Evolutionary conservation across 2,888 invertebrate species (phyloP).

Genomic region (Aplocera efformata): DNA sequence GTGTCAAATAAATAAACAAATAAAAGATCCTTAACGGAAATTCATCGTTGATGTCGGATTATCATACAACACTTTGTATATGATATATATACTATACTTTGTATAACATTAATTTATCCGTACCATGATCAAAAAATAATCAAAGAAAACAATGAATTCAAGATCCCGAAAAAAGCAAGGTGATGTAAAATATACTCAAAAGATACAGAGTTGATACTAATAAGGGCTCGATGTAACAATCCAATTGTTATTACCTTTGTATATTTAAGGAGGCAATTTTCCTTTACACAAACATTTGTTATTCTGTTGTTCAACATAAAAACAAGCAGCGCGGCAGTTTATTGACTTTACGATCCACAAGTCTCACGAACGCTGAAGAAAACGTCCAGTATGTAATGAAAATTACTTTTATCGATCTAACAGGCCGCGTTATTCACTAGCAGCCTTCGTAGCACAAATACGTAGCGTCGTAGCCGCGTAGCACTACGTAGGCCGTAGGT

Average conservation of each 20-base stretch:
- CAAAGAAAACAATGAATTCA: too few relatives aligned
- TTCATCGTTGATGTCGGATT: too few relatives aligned
- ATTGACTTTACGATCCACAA: conserved; percentile 25
- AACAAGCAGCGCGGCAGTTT: conserved; percentile 23
- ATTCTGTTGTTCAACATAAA: conserved; percentile 24
- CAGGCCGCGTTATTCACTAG: conserved; percentile 18
- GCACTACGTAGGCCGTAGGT: conserved; percentile 20
- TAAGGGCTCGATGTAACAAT: conserved; percentile 11
- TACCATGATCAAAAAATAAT: too few relatives aligned
- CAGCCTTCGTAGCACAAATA: conserved; percentile 24
- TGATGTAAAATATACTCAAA: not conserved
- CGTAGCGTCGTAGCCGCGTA: conserved; percentile 19
- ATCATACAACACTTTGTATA: too few relatives aligned
- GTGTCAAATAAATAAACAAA: too few relatives aligned
- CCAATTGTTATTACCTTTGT: conserved; percentile 18
- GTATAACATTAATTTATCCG: too few relatives aligned
- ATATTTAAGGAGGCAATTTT: conserved; percentile 22
- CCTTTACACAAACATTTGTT: conserved; percentile 20
- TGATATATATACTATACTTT: too few relatives aligned
- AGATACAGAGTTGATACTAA: not conserved
- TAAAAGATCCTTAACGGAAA: too few relatives aligned
- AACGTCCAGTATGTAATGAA: conserved; percentile 27
- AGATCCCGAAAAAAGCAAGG: not conserved
- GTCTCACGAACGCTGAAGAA: conserved; percentile 19
- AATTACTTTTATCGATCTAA: conserved; percentile 29